A percentile compares a stretch with the other conserved stretches of the same genome.
Conservation (phyloP, 2,888 invertebrate genomes). For the Gastracanthus pulcherrimus region DNA sequence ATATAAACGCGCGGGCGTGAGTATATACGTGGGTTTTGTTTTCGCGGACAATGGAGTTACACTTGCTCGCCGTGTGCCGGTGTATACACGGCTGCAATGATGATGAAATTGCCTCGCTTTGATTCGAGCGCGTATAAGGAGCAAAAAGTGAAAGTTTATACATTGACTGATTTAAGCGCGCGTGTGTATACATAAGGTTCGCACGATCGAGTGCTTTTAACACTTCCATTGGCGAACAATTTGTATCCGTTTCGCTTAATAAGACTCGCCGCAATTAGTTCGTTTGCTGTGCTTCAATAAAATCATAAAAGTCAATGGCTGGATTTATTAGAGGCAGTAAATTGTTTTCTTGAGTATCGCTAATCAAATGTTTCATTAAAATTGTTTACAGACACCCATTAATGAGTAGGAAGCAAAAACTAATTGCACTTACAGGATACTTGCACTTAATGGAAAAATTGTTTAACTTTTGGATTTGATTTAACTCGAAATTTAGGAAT, state of each 20-base stretch:
- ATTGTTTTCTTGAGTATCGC: not conserved
- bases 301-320: slow-evolving; percentile 22
- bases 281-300: not conserved
- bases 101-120: slow-evolving; percentile 25
- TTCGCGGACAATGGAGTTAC: slow-evolving; percentile 39
- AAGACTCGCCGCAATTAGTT: slow-evolving; percentile 9
- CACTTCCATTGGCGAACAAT: slow-evolving; percentile 12
- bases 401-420: no score
- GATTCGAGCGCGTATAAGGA: slow-evolving; percentile 1
- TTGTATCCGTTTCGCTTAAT: slow-evolving; percentile 37
- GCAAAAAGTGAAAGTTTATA: slow-evolving; percentile 39
- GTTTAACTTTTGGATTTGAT: no score
- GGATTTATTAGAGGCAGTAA: not conserved
- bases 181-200: not conserved
- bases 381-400: not conserved
- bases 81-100: not conserved
- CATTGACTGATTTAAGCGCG: no score
- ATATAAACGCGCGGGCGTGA: not conserved
- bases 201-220: slow-evolving; percentile 17
- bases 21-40: slow-evolving; percentile 27
- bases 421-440: no score
- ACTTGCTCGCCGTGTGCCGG: slow-evolving; percentile 21
- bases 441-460: no score
- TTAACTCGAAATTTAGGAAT: not conserved
- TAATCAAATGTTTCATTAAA: slow-evolving; percentile 8